Conservation (phyloP, 2,888 invertebrate species). For the Dioctria rufipes region DNA sequence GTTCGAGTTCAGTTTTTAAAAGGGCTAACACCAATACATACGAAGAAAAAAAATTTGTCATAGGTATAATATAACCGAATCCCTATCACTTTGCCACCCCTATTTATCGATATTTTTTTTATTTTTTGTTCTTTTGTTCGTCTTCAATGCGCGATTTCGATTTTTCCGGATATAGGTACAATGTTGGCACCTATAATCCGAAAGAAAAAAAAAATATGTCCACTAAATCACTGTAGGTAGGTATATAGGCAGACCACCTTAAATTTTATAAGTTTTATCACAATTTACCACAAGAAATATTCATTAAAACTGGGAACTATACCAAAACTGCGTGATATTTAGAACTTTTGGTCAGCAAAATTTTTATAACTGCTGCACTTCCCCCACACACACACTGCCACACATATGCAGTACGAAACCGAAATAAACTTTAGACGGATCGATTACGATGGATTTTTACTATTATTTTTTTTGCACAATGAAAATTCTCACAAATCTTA, state of each 20-base stretch:
- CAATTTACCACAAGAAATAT: constrained; percentile 6
- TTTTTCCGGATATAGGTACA: constrained; percentile 25
- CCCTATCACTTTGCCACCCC: constrained; percentile 17
- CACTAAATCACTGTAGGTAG: neutral
- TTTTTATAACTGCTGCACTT: constrained; percentile 25
- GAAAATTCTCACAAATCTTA: neutral
- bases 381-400: constrained; percentile 4
- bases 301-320: constrained; percentile 49
- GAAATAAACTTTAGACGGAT: constrained; percentile 72
- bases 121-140: too few species aligned
- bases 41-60: neutral
- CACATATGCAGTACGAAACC: constrained; percentile 62
- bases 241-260: neutral
- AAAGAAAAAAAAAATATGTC: neutral
- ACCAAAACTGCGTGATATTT: constrained; percentile 47
- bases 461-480: constrained; percentile 2
- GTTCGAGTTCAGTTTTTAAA: constrained; percentile 9
- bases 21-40: constrained; percentile 25
- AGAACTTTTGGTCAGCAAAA: constrained; percentile 29
- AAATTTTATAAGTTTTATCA: neutral
- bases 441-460: constrained; percentile 16
- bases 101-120: constrained; percentile 48
- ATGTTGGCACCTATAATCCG: neutral
- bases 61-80: neutral
- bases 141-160: constrained; percentile 25